phyloP scores from a whole-genome alignment of 1,140 invertebrate species.

The Phocides pigmalion region DNA sequence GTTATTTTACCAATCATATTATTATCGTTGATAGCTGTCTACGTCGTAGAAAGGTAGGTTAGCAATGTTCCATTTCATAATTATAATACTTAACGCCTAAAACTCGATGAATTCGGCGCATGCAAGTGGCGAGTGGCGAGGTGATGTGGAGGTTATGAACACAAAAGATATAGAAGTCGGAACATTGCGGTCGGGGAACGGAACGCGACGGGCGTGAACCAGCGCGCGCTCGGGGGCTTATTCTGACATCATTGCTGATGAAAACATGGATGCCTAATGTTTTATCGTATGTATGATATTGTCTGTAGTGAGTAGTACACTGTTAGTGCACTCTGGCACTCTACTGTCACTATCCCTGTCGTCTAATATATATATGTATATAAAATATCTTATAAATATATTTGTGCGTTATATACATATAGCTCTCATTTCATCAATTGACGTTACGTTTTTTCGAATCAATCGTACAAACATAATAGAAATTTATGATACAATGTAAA shows the following conservation, averaged over 20 bases:
- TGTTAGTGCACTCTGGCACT: no score
- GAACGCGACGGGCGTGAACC: conserved; percentile 57
- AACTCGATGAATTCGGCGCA: conserved; percentile 51
- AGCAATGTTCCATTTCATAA: neutral
- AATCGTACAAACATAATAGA: no score
- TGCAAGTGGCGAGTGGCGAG: conserved; percentile 43
- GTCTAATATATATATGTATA: no score
- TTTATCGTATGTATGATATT: conserved; percentile 14
- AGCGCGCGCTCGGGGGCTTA: conserved; percentile 44
- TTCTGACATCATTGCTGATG: conserved; percentile 39
- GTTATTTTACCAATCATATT: neutral
- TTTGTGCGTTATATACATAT: no score
- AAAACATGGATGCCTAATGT: no score
- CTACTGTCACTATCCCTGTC: no score
- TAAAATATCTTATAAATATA: no score
- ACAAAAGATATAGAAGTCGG: conserved; percentile 63
- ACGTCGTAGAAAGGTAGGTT: neutral
- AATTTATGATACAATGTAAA: no score
- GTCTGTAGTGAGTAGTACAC: no score
- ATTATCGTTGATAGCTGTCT: neutral
- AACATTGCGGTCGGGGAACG: conserved; percentile 60
- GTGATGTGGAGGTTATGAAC: conserved; percentile 69
- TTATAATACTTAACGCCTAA: neutral
- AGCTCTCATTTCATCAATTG: no score
- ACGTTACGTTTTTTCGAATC: no score